Percentiles rank a stretch among this genome's conserved stretches.
phyloP scores from a whole-genome alignment of 2,797 vertebrate species.

The Anguilla pacifica region DNA sequence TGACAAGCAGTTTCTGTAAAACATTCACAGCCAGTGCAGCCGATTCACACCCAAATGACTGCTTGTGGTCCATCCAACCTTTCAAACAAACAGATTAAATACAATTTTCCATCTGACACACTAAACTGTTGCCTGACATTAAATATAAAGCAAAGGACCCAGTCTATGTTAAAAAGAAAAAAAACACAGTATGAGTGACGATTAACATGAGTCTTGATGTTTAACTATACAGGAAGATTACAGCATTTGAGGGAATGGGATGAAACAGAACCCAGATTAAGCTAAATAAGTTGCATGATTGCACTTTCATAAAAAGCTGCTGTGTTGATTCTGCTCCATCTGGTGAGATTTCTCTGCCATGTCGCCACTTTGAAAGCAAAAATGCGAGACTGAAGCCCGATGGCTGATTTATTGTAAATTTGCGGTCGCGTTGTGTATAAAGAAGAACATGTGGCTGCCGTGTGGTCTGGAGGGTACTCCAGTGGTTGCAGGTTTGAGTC shows the following conservation, averaged over 20 bases:
- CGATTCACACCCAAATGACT: background rate
- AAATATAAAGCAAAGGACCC: background rate
- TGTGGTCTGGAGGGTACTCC: background rate
- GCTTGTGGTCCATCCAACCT: background rate
- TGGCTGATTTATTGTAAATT: slow-evolving; percentile 18
- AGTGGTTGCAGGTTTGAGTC: background rate
- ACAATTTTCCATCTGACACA: background rate
- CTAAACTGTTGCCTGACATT: background rate
- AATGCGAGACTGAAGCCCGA: slow-evolving; percentile 5
- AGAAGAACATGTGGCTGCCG: background rate
- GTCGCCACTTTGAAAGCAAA: background rate
- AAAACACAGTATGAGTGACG: background rate
- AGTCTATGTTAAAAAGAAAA: background rate
- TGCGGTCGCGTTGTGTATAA: slow-evolving; percentile 13
- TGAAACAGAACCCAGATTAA: background rate
- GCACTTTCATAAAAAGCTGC: slow-evolving; percentile 9
- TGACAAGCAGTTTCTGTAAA: background rate
- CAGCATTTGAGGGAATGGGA: background rate
- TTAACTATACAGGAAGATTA: background rate
- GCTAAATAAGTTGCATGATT: slow-evolving; percentile 15
- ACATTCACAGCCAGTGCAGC: background rate
- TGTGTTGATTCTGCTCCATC: slow-evolving; percentile 7
- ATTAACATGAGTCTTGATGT: background rate
- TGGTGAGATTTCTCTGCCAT: background rate
- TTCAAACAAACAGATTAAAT: background rate